Percentiles rank a stretch among this genome's conserved stretches.
These are phyloP conservation scores for Sebastolobus altivelis DNA, from an alignment of 2,797 vertebrate genomes.

Conservation along the genomic window DNA sequence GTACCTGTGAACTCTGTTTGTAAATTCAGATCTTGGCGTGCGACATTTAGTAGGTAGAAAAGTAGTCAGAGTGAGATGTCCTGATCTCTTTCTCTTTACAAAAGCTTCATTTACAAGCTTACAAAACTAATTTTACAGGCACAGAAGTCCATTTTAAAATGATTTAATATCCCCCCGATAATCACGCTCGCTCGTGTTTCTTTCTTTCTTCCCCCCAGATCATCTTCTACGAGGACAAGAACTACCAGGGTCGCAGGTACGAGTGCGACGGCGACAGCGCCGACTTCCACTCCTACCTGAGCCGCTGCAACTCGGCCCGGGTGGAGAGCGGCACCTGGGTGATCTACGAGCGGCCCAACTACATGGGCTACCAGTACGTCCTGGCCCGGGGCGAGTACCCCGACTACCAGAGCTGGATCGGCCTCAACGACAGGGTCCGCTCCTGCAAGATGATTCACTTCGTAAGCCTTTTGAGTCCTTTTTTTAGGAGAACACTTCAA, in stretches of 20 bases:
- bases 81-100: not conserved
- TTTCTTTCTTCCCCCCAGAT: slow-evolving; percentile 5
- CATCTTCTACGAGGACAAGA: slow-evolving; percentile 61
- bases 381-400: slow-evolving; percentile 86
- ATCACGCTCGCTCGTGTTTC: not conserved
- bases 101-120: not conserved
- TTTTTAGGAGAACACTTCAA: not conserved
- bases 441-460: slow-evolving; percentile 84
- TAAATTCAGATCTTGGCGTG: too few species aligned
- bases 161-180: not conserved
- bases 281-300: slow-evolving; percentile 85
- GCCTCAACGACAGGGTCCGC: slow-evolving; percentile 85
- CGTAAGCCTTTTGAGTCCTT: slow-evolving; percentile 27
- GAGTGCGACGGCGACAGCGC: slow-evolving; percentile 85
- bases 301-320: slow-evolving; percentile 86
- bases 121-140: too few species aligned
- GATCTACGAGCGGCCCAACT: slow-evolving; percentile 84
- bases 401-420: slow-evolving; percentile 87
- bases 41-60: not conserved
- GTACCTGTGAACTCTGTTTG: not conserved
- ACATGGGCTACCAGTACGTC: slow-evolving; percentile 84
- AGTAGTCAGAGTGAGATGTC: not conserved
- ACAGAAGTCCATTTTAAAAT: not conserved
- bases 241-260: slow-evolving; percentile 85
- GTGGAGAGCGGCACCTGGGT: slow-evolving; percentile 88